These are phyloP conservation scores for Suricata suricatta DNA, from an alignment of 2,113 vertebrate genomes.

Conservation along the genomic window DNA sequence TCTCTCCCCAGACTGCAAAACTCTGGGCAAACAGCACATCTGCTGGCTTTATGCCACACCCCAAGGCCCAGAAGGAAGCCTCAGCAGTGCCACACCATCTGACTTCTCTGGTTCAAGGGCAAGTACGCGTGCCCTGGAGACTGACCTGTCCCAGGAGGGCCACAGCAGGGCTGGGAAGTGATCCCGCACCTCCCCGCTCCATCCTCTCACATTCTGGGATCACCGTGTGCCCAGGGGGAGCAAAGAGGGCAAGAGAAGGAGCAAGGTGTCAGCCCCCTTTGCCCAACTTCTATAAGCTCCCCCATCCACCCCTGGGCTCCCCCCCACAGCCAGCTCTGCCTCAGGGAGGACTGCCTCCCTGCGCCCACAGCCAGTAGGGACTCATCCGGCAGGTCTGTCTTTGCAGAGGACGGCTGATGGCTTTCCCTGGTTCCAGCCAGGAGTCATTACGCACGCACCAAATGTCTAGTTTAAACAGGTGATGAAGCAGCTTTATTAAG, in stretches of 20 bases:
- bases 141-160: not conserved
- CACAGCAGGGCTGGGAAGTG: not conserved
- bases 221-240: not conserved
- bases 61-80: not conserved
- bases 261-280: not conserved
- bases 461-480: constrained; percentile 72
- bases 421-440: constrained; percentile 70
- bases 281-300: not conserved
- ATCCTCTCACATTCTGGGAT: not conserved
- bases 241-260: not conserved
- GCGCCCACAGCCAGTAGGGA: not conserved
- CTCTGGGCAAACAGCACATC: not conserved
- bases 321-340: not conserved
- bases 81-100: not conserved
- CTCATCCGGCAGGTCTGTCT: not conserved
- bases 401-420: constrained; percentile 54
- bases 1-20: constrained; percentile 22
- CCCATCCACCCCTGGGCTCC: not conserved
- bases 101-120: not conserved
- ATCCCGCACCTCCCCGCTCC: not conserved
- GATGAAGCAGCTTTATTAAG: constrained; percentile 64
- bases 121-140: not conserved
- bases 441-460: constrained; percentile 68
- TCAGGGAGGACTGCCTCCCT: not conserved
- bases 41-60: not conserved